A percentile compares a stretch with the other conserved stretches of the same genome.
phyloP scores from a whole-genome alignment of 92 coral and sea anemone genomes.

The Phymanthus crucifer region DNA sequence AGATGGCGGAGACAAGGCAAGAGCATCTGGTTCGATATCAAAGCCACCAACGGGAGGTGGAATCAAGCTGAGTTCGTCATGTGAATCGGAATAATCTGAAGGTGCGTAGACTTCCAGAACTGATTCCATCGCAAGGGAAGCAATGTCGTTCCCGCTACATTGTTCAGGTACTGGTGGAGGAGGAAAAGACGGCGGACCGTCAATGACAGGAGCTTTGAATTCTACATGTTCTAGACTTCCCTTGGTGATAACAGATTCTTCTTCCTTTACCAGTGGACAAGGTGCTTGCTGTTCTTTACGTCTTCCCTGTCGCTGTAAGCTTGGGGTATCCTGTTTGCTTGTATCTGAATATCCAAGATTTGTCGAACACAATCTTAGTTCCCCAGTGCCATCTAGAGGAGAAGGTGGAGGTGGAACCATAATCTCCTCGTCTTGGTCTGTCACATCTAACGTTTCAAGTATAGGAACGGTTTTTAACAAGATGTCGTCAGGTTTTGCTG shows the following conservation, averaged over 20 bases:
- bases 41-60: slow-evolving; percentile 19
- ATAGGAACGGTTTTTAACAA: slow-evolving; percentile 16
- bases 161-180: slow-evolving; percentile 56
- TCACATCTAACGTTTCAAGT: slow-evolving; percentile 21
- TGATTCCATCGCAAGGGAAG: slow-evolving; percentile 28
- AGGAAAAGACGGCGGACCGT: slow-evolving; percentile 41
- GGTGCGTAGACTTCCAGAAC: background rate
- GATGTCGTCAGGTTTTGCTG: slow-evolving; percentile 9
- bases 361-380: background rate
- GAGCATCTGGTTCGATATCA: slow-evolving; percentile 17
- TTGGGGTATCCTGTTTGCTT: slow-evolving; percentile 3
- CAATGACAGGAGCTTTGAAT: background rate
- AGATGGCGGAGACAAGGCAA: slow-evolving; percentile 51
- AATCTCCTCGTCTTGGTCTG: slow-evolving; percentile 19
- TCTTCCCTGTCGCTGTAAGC: slow-evolving; percentile 28
- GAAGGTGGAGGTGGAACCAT: background rate
- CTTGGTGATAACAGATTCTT: slow-evolving; percentile 15
- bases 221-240: slow-evolving; percentile 23
- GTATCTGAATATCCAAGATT: background rate
- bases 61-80: slow-evolving; percentile 12
- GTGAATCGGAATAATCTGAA: background rate
- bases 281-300: slow-evolving; percentile 4
- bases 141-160: slow-evolving; percentile 9
- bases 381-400: background rate
- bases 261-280: slow-evolving; percentile 33